A percentile compares a stretch with the other conserved stretches of the same genome.
phyloP scores from a whole-genome alignment of 2,797 vertebrate species.

The Mus spretus region DNA sequence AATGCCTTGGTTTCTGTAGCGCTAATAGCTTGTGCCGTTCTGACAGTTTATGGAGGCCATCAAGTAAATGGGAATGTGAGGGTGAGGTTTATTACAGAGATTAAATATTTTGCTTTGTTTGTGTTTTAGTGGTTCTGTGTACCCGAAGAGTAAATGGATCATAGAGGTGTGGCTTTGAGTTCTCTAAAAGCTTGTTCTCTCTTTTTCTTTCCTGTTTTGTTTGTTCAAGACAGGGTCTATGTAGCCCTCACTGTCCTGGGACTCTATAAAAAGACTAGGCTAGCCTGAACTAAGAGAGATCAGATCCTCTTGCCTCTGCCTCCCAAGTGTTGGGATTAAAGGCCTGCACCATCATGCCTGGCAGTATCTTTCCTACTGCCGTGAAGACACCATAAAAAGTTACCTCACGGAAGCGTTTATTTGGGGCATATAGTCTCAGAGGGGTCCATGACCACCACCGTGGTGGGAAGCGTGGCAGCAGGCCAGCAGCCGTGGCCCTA shows the following conservation, averaged over 20 bases:
- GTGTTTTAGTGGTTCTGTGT: conserved; percentile 70
- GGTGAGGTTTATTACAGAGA: conserved; percentile 37
- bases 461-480: neutral
- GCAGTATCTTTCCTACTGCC: too few relatives aligned
- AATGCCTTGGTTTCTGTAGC: neutral
- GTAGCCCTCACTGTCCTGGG: neutral
- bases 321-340: neutral
- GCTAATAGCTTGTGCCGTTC: neutral
- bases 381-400: neutral
- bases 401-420: neutral
- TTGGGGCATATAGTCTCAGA: too few relatives aligned
- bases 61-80: conserved; percentile 23
- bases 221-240: neutral
- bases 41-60: neutral
- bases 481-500: rapidly evolving
- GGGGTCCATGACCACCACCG: neutral
- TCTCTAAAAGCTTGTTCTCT: conserved; percentile 1
- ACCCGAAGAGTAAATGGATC: neutral
- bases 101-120: conserved; percentile 72
- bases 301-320: neutral
- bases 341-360: neutral
- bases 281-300: neutral
- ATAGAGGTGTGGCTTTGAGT: neutral
- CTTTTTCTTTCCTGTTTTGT: neutral
- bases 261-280: neutral